phyloP scores from a whole-genome alignment of 2,888 invertebrate genomes.

The Hypselothyrea guttata region DNA sequence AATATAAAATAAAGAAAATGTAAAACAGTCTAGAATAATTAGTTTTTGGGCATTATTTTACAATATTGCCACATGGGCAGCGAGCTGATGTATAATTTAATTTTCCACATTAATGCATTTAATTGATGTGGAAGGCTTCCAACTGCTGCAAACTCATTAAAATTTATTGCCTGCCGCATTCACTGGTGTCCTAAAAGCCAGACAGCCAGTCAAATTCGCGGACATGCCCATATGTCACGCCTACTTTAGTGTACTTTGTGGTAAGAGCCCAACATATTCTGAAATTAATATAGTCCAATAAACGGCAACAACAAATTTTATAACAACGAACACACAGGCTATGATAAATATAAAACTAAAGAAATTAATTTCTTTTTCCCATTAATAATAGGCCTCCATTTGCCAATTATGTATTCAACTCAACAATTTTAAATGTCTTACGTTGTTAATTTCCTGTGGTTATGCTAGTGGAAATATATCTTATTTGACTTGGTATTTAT shows the following conservation, averaged over 20 bases:
- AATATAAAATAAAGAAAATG: background rate
- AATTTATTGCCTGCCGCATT: slow-evolving; percentile 30
- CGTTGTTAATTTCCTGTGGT: slow-evolving; percentile 60
- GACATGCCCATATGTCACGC: slow-evolving; percentile 10
- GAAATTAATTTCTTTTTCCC: no score
- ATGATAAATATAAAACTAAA: no score
- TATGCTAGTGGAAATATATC: no score
- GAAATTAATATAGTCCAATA: slow-evolving; percentile 61
- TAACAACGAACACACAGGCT: background rate
- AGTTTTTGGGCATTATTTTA: slow-evolving; percentile 29
- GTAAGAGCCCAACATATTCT: slow-evolving; percentile 24
- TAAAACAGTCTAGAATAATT: slow-evolving; percentile 22
- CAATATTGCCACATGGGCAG: slow-evolving; percentile 21
- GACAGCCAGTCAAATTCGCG: background rate
- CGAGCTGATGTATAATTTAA: slow-evolving; percentile 40
- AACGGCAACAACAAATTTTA: slow-evolving; percentile 6
- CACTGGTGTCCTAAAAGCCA: background rate
- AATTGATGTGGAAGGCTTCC: slow-evolving; percentile 37
- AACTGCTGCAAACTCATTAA: slow-evolving; percentile 34
- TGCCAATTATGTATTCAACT: slow-evolving; percentile 73
- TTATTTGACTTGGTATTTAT: no score
- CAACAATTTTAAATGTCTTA: slow-evolving; percentile 61
- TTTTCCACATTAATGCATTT: slow-evolving; percentile 40
- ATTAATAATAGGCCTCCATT: slow-evolving; percentile 76
- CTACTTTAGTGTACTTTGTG: slow-evolving; percentile 6